phyloP scores from a whole-genome alignment of 2,797 vertebrate species.

The Acipenser transmontanus region DNA sequence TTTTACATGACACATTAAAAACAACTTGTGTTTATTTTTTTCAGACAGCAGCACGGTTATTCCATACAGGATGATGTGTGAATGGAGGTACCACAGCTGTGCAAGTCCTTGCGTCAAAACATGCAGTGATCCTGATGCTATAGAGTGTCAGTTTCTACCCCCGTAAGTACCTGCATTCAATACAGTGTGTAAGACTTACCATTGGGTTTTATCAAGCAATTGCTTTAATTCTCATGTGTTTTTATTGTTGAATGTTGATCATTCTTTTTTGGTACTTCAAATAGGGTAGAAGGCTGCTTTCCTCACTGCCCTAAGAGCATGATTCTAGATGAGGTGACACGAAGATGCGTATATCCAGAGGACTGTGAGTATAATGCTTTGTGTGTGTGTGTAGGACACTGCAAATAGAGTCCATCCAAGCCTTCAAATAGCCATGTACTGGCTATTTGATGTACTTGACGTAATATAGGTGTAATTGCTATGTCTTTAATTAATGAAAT shows the following conservation, averaged over 20 bases:
- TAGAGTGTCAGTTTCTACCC: conserved; percentile 82
- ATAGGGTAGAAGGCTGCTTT: conserved; percentile 92
- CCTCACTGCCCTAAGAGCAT: conserved; percentile 87
- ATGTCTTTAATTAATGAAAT: no score
- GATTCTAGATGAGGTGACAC: conserved; percentile 90
- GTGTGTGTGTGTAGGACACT: no score
- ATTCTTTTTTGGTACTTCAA: neutral
- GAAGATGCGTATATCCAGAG: conserved; percentile 88
- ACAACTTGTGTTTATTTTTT: conserved; percentile 9
- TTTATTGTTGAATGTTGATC: no score
- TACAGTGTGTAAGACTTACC: no score
- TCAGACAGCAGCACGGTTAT: conserved; percentile 83
- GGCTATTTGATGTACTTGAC: no score
- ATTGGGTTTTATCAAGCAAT: no score
- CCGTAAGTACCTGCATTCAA: conserved; percentile 63
- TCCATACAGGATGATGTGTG: conserved; percentile 91
- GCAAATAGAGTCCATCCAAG: no score
- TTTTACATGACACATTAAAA: neutral
- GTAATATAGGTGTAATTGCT: no score
- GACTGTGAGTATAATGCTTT: conserved; percentile 76
- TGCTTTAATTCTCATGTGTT: no score
- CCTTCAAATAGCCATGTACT: no score
- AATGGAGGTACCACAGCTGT: conserved; percentile 90
- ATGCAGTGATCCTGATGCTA: conserved; percentile 81
- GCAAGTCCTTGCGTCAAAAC: conserved; percentile 84